phyloP scores from a whole-genome alignment of 2,113 vertebrate genomes.

The Strix aluco region DNA sequence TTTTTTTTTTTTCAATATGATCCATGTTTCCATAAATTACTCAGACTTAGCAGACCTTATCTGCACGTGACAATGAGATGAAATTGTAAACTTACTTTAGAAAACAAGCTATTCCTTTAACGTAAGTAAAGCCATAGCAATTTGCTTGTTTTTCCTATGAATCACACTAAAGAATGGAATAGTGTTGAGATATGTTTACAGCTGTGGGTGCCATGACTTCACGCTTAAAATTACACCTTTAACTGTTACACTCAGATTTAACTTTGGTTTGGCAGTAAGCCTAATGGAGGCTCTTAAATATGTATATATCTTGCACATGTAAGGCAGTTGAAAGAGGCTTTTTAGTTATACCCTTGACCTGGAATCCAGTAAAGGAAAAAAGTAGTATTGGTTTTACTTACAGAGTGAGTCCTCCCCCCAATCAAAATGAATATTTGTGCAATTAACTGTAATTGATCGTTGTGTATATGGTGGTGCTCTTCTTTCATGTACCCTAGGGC shows the following conservation, averaged over 20 bases:
- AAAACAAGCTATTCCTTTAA: constrained; percentile 4
- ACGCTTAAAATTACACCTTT: constrained; percentile 14
- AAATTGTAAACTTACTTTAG: neutral
- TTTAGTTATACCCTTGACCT: constrained; percentile 39
- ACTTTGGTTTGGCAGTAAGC: constrained; percentile 50
- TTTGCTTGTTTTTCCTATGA: constrained; percentile 44
- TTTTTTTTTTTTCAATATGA: neutral
- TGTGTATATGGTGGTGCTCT: neutral
- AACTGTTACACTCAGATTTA: constrained; percentile 33
- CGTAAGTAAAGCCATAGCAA: neutral
- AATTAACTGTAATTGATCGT: constrained; percentile 8
- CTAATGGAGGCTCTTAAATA: constrained; percentile 54
- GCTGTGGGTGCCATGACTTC: constrained; percentile 46
- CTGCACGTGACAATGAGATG: neutral
- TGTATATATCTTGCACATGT: neutral
- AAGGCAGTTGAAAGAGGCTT: constrained; percentile 34
- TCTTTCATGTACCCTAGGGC: neutral
- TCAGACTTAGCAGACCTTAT: neutral
- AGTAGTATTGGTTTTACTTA: neutral
- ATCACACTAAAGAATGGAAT: constrained; percentile 32
- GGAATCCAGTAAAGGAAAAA: constrained; percentile 12
- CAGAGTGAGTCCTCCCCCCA: neutral
- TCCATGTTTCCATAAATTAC: neutral
- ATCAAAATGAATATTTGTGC: neutral
- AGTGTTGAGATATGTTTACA: constrained; percentile 51